Base-by-base conservation (phyloP, 2,797 vertebrate genomes). In the Bucorvus abyssinicus region DNA sequence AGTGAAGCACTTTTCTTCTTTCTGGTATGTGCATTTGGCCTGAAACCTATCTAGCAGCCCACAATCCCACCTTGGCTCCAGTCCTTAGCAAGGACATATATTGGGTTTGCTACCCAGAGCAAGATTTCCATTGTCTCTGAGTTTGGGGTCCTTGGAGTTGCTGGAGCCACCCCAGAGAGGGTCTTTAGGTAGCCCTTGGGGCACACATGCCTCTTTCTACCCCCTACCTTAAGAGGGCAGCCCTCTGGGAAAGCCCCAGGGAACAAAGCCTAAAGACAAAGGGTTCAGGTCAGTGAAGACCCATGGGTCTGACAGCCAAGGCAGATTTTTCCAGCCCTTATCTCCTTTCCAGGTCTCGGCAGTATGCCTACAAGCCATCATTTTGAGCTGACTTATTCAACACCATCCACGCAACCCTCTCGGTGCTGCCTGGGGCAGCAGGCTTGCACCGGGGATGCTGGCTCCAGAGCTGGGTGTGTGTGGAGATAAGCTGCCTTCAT, bases 401-500 rank as follows among this genome's bases (percentile, higher is more conserved):
- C 34, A 16, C 24, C 38, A 44, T 50, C 45, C 30, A 4, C 1
- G 2, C 21, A 82, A 45, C 26, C 44, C 74, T 47, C 40, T 64
- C 34, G 70, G 74, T 5, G 0, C 74, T 67, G 44, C 56, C 23
- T 29, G 1, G 1, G 83, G 56, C 75, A n/a, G 40, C 0, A 0
- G 32, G 27, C 44, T 36, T 7, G 67, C 3, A 2, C 78, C 14
- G 47, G 55, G 44, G 68, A 15, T 40, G 59, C 64, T 67, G 76
- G 64, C 79, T 85, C 83, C 76, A 32, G 79, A 70, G 40, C 83
- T 21, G 69, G 80, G 32, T 49, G 75, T 3, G 64, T 52, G 86
- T 74, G 57, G 71, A 93, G 93, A 95, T 95, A 96, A 94, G 80
- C 49, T 77, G 88, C 60, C 52, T 84, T 61, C 73, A 20, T 77